Evolutionary conservation across 2,888 invertebrate species (phyloP).

Genomic region (Meiosimyza decipiens): DNA sequence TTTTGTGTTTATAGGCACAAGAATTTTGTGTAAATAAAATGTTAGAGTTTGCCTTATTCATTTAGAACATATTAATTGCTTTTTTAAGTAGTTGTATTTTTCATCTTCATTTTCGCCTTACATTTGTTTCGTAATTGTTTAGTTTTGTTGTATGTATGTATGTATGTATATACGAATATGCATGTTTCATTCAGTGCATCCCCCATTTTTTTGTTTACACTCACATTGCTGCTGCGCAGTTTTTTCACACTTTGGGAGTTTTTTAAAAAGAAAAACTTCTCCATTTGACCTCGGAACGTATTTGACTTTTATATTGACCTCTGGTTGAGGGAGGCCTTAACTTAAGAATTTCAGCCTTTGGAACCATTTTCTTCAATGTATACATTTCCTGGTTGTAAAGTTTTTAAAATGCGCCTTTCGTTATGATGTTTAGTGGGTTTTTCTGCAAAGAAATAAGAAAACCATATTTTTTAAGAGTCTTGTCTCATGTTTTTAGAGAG

Average conservation of each 20-base stretch:
- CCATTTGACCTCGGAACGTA: no score
- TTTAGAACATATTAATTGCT: constrained; percentile 25
- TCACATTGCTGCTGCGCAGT: no score
- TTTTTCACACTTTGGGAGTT: no score
- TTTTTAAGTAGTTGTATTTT: constrained; percentile 28
- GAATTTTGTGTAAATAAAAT: constrained; percentile 15
- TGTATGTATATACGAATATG: no score
- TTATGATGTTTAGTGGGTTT: constrained; percentile 55
- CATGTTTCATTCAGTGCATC: no score
- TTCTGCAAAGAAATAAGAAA: constrained; percentile 47
- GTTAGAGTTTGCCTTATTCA: background rate
- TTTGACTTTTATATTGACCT: no score
- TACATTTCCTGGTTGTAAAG: constrained; percentile 63
- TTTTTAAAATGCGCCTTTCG: constrained; percentile 62
- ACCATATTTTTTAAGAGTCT: constrained; percentile 20
- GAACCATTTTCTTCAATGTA: constrained; percentile 64
- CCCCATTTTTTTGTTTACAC: no score
- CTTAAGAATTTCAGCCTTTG: constrained; percentile 54
- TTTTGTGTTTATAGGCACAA: constrained; percentile 35
- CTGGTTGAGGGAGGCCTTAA: no score
- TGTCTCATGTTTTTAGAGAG: no score
- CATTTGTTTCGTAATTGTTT: no score
- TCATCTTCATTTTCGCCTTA: background rate
- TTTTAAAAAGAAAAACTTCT: no score
- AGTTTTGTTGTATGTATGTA: no score